These are phyloP conservation scores for Tribolium freemani DNA, from an alignment of 2,888 invertebrate species.

Conservation along the genomic window DNA sequence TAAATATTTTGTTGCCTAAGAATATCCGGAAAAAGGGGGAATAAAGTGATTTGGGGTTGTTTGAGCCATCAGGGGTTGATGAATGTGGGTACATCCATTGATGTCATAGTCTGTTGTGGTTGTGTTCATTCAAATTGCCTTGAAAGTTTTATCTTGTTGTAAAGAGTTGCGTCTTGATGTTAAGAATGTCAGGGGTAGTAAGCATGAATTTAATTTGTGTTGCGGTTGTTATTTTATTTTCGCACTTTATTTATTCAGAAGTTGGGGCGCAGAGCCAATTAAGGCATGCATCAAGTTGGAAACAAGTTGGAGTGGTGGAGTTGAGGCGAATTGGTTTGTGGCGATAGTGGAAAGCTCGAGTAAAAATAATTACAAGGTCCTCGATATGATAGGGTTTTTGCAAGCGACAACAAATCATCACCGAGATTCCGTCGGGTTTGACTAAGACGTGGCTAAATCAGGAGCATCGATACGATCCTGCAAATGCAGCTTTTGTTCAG, in stretches of 20 bases:
- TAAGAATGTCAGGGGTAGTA: not conserved
- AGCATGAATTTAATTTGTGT: constrained; percentile 25
- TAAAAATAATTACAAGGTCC: constrained; percentile 38
- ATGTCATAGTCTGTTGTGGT: not conserved
- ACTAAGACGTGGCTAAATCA: constrained; percentile 48
- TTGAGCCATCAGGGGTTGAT: not conserved
- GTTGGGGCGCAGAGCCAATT: constrained; percentile 26
- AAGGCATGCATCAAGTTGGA: constrained; percentile 36
- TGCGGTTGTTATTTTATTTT: constrained; percentile 30
- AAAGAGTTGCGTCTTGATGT: not conserved
- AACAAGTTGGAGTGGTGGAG: constrained; percentile 20
- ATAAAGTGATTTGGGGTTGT: not conserved
- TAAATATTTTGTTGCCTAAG: not conserved
- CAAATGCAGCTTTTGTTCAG: constrained; percentile 57
- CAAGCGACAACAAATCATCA: constrained; percentile 40
- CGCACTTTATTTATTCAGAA: constrained; percentile 22
- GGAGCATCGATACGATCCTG: constrained; percentile 48
- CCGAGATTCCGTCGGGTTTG: constrained; percentile 43
- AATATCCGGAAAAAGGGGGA: not conserved
- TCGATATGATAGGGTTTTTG: constrained; percentile 37
- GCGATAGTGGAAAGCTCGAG: constrained; percentile 7
- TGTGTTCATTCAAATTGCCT: not conserved
- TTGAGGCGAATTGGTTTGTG: constrained; percentile 22
- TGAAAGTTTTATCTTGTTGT: not conserved
- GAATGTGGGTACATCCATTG: not conserved